Evolutionary conservation across 2,888 invertebrate genomes (phyloP), one percentile per base, ranked within the genome.

Genomic region (Sinopyrophorus schimmeli): DNA sequence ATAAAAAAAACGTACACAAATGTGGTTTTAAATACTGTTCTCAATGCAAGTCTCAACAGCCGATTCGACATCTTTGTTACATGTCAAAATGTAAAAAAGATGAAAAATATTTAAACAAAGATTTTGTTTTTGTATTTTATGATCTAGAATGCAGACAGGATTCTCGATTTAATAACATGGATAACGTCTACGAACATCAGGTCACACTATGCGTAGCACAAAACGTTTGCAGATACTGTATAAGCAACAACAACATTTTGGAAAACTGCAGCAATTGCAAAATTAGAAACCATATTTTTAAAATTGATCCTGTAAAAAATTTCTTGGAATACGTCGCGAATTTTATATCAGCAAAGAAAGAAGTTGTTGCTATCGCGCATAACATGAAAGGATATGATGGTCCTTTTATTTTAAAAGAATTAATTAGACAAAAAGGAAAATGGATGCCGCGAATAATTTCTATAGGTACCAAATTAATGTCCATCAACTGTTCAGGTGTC

Each of bases 331-430:
- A 15, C 5, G 12, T 35, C 2, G 9, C 21, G 2, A 11, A 14
- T n/a, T 5, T 12, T n/a, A n/a, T n/a, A n/a, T n/a, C n/a, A n/a
- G n/a, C n/a, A n/a, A n/a, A n/a, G n/a, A n/a, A n/a, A n/a, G 26
- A 24, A 15, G 26, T 37, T 5, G 26, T 26, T 3, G 31, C 31
- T 7, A 6, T 41, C 5, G 41, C 41, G 2, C 32, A 41, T 15
- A 41, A 37, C 9, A 37, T 37, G 32, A 31, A 23, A 7, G 16
- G 32, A 5, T 32, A 32, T 15, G 41, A 30, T 10, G 30, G 21
- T 3, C 1, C n/a, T 16, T 42, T 42, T 9, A 17, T 42, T 4
- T 17, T 41, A 11, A 2, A 14, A 7, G 3, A 11, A 9, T 4
- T 41, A 3, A 5, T 41, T 2, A 27, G 12, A 5, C n/a, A 42